These are phyloP conservation scores for Drosophila quasianomalipes DNA, from an alignment of 2,888 invertebrate genomes.

Conservation along the genomic window DNA sequence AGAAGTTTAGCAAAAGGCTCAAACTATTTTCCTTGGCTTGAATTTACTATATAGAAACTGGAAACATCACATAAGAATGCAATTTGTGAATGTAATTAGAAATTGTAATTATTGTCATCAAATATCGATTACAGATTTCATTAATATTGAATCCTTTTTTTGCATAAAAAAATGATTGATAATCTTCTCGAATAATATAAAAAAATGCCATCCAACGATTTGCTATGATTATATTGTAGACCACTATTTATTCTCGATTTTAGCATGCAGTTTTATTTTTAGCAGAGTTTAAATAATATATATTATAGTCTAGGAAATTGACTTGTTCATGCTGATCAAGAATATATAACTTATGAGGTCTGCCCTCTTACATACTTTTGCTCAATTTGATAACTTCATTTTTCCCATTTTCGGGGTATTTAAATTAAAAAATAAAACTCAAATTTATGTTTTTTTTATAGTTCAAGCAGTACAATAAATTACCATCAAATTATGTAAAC, in stretches of 20 bases:
- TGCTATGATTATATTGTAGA: background rate
- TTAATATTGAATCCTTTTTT: background rate
- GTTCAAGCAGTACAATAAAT: background rate
- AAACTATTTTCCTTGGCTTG: background rate
- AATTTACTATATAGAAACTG: no score
- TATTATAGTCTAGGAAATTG: background rate
- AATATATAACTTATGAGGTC: background rate
- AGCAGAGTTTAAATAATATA: no score
- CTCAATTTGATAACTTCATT: background rate
- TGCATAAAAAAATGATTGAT: background rate
- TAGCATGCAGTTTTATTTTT: no score
- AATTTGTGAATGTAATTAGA: background rate
- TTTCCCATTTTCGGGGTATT: background rate
- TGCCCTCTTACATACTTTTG: background rate
- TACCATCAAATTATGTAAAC: background rate
- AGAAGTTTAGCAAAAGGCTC: background rate
- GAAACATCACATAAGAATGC: fast-evolving
- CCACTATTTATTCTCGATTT: background rate
- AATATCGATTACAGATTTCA: background rate
- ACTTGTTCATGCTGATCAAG: background rate
- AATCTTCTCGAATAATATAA: background rate
- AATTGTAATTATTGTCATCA: background rate
- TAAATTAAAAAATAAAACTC: background rate
- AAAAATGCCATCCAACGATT: background rate
- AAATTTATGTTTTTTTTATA: background rate